Conservation (phyloP, 2,113 vertebrate genomes). For the Leucosticte australis region DNA sequence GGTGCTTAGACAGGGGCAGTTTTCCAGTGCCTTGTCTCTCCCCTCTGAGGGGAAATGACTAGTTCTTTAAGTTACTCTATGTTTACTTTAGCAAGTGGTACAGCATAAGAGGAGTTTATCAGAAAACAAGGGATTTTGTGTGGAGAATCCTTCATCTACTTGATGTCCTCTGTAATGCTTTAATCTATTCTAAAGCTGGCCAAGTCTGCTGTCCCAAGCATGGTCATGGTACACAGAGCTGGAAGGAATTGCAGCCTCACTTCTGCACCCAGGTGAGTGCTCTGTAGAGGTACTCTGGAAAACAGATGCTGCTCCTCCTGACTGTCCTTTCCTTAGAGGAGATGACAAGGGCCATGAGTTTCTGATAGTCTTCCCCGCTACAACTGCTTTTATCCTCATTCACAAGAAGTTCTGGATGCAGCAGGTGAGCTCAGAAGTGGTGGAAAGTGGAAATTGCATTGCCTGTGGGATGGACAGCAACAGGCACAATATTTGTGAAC, state of each 20-base stretch:
- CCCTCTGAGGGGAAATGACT: neutral
- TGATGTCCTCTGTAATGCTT: neutral
- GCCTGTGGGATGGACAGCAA: neutral
- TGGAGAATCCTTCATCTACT: neutral
- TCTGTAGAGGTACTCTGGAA: neutral
- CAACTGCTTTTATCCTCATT: neutral
- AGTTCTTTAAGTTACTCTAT: neutral
- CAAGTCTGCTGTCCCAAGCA: neutral
- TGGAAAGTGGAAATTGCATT: neutral
- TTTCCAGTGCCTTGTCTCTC: neutral
- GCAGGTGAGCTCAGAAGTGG: neutral
- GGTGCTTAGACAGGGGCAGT: neutral
- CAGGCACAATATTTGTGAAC: neutral
- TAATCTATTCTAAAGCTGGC: neutral
- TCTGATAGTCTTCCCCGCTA: neutral
- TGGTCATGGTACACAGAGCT: neutral
- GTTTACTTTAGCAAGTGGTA: neutral
- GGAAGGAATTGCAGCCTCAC: neutral
- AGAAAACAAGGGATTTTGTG: neutral
- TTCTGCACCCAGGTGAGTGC: neutral
- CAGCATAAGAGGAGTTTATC: neutral
- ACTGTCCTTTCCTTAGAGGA: neutral
- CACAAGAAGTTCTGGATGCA: neutral
- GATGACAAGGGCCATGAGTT: neutral
- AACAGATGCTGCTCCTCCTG: neutral